These are phyloP conservation scores for Pangasianodon gigas DNA, from an alignment of 2,113 vertebrate species.

Conservation along the genomic window DNA sequence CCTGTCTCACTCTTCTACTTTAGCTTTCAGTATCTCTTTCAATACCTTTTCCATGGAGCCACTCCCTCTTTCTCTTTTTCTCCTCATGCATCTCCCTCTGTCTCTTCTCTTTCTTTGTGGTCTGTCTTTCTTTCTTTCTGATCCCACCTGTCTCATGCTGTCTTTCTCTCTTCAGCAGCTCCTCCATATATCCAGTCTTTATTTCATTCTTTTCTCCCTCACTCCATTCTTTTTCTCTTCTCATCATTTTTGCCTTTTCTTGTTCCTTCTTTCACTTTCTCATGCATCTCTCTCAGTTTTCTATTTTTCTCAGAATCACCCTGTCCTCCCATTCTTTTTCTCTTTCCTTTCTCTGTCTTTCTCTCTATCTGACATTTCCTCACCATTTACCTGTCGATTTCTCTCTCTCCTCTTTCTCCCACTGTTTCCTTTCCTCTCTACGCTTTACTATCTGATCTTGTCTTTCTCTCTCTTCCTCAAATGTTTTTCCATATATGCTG, in stretches of 20 bases:
- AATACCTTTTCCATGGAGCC: not conserved
- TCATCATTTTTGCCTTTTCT: not conserved
- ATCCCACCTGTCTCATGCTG: not conserved
- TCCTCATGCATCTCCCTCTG: not conserved
- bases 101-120: not conserved
- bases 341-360: not conserved
- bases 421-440: not conserved
- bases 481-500: too few relatives aligned
- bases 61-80: not conserved
- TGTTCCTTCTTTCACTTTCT: not conserved
- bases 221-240: not conserved
- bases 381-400: not conserved
- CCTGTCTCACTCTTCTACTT: not conserved
- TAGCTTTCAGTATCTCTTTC: not conserved
- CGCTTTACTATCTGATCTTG: not conserved
- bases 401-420: not conserved
- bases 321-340: not conserved
- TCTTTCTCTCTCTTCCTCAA: too few relatives aligned
- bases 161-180: not conserved
- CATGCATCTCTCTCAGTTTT: not conserved
- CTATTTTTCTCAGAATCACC: not conserved
- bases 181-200: not conserved
- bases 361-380: not conserved
- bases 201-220: not conserved
- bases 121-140: not conserved